phyloP scores from a whole-genome alignment of 2,113 vertebrate species.

The Anarhynchus alexandrinus region DNA sequence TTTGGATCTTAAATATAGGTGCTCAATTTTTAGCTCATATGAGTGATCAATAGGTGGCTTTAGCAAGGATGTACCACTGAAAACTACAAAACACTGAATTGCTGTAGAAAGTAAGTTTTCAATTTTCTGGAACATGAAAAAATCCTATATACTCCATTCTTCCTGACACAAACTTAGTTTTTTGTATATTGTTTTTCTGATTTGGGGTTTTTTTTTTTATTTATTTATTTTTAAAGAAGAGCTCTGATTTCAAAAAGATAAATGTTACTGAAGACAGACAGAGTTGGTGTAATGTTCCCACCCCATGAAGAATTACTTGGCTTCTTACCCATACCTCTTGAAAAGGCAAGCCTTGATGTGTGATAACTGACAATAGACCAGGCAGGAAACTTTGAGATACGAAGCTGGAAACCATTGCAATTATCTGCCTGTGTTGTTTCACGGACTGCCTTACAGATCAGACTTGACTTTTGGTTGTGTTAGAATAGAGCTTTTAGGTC shows the following conservation, averaged over 20 bases:
- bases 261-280: not conserved
- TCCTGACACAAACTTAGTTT: not conserved
- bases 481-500: not conserved
- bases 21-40: not conserved
- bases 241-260: not conserved
- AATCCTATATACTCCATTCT: fast-evolving
- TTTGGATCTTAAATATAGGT: not conserved
- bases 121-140: not conserved
- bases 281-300: not conserved
- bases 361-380: not conserved
- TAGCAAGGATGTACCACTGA: not conserved
- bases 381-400: not conserved
- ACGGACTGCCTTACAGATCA: not conserved
- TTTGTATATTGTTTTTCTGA: not conserved
- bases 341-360: not conserved
- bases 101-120: not conserved
- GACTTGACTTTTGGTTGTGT: not conserved
- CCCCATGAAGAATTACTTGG: not conserved
- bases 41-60: not conserved
- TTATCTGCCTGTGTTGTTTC: not conserved
- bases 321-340: not conserved
- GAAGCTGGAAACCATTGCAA: not conserved
- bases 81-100: not conserved
- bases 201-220: too few relatives aligned
- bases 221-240: not conserved